These are phyloP conservation scores for Bacillus rossius DNA, from an alignment of 1,140 invertebrate genomes.

Conservation along the genomic window DNA sequence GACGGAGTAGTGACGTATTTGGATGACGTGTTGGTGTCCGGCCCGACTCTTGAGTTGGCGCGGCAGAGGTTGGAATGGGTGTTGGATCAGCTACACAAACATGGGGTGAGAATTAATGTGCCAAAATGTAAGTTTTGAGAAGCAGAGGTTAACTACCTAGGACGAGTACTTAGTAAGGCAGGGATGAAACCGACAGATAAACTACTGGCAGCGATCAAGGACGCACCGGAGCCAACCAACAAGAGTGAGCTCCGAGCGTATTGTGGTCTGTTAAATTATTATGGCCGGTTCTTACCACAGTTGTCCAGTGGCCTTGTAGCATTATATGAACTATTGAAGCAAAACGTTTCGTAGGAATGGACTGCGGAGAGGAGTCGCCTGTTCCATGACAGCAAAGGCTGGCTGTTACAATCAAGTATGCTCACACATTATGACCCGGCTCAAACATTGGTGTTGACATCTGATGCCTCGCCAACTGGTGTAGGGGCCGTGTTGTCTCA, in stretches of 20 bases:
- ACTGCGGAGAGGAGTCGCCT: neutral
- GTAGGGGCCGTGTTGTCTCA: conserved; percentile 34
- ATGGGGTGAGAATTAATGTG: too few relatives aligned
- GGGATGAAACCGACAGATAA: neutral
- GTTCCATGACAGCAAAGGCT: neutral
- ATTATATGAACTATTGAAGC: neutral
- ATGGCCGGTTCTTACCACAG: neutral
- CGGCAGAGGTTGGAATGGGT: too few relatives aligned
- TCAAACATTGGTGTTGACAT: conserved; percentile 10
- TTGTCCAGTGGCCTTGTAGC: neutral
- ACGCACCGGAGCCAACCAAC: neutral
- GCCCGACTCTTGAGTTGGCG: too few relatives aligned
- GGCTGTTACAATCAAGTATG: neutral
- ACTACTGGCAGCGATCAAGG: neutral
- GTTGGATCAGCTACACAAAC: too few relatives aligned
- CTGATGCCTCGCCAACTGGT: conserved; percentile 32
- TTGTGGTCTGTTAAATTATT: neutral
- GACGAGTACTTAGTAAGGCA: neutral
- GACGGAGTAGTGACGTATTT: too few relatives aligned
- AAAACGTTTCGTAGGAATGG: neutral
- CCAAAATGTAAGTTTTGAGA: too few relatives aligned
- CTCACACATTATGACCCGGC: conserved; percentile 10
- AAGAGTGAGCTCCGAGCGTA: neutral
- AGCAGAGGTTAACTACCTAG: neutral
- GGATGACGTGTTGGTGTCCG: too few relatives aligned